A percentile compares a stretch with the other conserved stretches of the same genome.
Evolutionary conservation across 2,113 vertebrate genomes (phyloP).

Genomic region (Antigone vipio): DNA sequence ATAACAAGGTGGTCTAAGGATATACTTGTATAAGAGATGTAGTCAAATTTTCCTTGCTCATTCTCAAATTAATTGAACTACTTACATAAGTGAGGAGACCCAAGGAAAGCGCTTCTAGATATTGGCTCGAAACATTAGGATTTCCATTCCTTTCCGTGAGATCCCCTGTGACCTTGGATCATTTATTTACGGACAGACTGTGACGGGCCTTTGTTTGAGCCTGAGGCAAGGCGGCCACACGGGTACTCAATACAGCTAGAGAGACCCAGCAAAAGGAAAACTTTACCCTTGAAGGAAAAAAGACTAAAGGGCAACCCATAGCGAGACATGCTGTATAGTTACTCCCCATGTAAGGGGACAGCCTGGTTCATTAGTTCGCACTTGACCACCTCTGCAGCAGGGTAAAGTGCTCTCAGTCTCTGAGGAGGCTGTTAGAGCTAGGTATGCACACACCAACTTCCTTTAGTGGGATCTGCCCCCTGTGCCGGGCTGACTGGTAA

Average conservation of each 20-base stretch:
- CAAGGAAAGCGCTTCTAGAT: not conserved
- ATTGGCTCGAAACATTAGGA: not conserved
- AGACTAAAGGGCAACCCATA: not conserved
- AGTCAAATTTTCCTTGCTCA: not conserved
- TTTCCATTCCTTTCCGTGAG: not conserved
- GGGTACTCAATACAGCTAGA: accelerated
- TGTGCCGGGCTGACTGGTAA: not conserved
- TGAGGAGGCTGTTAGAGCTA: not conserved
- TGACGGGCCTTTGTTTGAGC: not conserved
- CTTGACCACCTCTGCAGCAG: not conserved
- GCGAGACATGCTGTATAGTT: accelerated
- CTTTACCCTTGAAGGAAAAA: not conserved
- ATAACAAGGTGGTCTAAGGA: not conserved
- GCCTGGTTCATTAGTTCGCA: not conserved
- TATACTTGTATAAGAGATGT: not conserved
- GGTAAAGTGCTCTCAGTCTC: not conserved
- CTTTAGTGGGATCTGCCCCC: not conserved
- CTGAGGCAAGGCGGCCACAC: not conserved
- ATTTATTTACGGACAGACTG: not conserved
- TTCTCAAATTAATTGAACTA: not conserved
- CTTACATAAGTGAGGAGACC: not conserved
- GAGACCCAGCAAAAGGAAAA: not conserved
- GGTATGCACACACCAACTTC: not conserved
- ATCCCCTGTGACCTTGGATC: not conserved
- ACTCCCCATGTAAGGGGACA: accelerated